Percentiles rank a stretch among this genome's conserved stretches.
Conservation (phyloP, 2,888 invertebrate genomes). For the Norana najaformis region DNA sequence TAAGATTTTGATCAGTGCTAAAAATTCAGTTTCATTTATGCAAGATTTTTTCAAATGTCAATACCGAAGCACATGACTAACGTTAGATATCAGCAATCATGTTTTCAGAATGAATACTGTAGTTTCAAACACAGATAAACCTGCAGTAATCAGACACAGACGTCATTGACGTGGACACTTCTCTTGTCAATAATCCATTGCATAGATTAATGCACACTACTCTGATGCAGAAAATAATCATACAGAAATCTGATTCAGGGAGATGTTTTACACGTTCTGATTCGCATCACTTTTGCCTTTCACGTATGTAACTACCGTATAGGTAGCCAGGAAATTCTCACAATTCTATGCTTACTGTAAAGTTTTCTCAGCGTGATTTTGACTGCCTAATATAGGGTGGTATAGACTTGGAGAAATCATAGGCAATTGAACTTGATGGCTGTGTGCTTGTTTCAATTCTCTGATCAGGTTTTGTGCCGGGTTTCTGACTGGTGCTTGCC, state of each 20-base stretch:
- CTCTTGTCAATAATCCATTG: not conserved
- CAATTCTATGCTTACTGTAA: not conserved
- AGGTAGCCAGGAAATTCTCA: not conserved
- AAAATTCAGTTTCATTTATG: not conserved
- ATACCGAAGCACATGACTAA: not conserved
- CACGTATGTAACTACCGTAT: not conserved
- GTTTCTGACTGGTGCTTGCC: not conserved
- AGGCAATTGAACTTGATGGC: not conserved
- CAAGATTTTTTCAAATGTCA: not conserved
- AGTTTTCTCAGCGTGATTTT: not conserved
- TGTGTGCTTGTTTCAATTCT: not conserved
- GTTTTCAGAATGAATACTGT: not conserved
- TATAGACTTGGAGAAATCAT: not conserved
- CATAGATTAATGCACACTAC: not conserved
- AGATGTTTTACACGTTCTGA: not conserved
- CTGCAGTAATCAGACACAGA: not conserved
- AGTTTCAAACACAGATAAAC: not conserved
- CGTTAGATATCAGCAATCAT: not conserved
- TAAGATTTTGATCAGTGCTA: conserved; percentile 13
- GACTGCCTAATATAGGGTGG: not conserved
- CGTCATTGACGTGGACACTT: no score
- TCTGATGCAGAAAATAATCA: not conserved
- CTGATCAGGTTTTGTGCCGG: not conserved
- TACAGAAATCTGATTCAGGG: not conserved
- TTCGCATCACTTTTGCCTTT: not conserved